These are phyloP conservation scores for Telenomus remus DNA, from an alignment of 1,140 invertebrate species.

Conservation along the genomic window DNA sequence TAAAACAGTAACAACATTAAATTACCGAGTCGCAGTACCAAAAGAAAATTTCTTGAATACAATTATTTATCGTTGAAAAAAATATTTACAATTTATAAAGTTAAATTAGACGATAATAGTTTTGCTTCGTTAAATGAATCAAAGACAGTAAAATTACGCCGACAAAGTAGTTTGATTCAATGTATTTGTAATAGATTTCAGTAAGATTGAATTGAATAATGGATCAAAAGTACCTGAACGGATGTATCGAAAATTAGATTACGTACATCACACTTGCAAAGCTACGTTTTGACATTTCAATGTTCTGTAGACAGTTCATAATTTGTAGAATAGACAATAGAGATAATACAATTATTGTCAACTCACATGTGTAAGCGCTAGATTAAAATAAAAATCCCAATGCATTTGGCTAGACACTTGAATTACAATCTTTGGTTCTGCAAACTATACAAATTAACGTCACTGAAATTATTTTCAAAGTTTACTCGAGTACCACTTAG, in stretches of 20 bases:
- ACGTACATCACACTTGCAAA: constrained; percentile 10
- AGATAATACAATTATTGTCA: neutral
- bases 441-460: neutral
- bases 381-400: neutral
- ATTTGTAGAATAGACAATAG: constrained; percentile 29
- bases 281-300: constrained; percentile 1
- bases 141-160: no score
- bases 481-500: neutral
- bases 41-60: neutral
- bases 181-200: no score
- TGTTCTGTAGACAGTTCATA: constrained; percentile 16
- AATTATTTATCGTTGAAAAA: no score
- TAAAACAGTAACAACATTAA: no score
- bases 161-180: no score
- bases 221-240: no score
- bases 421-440: neutral
- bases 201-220: no score
- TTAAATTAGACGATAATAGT: no score
- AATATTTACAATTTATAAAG: no score
- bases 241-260: no score
- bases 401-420: no score
- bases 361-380: constrained; percentile 13
- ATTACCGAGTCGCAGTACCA: constrained; percentile 11
- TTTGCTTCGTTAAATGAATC: no score
- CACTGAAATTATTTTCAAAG: neutral